phyloP scores from a whole-genome alignment of 2,888 invertebrate species.

The Clanis bilineata region DNA sequence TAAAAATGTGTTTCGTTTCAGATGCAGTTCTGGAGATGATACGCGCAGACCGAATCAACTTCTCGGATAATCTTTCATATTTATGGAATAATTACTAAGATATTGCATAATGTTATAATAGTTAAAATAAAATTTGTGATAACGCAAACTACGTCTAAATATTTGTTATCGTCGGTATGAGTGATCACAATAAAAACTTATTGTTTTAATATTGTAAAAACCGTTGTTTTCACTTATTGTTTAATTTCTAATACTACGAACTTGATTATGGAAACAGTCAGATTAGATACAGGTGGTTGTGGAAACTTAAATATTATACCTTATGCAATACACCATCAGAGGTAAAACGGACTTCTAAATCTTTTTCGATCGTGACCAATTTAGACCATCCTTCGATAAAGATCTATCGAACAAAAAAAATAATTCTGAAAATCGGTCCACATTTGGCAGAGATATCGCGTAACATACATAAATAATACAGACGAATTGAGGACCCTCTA shows the following conservation, averaged over 20 bases:
- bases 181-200: background rate
- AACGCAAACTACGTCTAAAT: background rate
- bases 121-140: background rate
- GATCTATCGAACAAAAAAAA: too few relatives aligned
- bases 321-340: too few relatives aligned
- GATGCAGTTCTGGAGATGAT: constrained; percentile 6
- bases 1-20: background rate
- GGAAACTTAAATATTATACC: background rate
- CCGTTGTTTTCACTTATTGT: background rate
- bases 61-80: background rate
- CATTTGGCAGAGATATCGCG: too few relatives aligned
- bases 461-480: too few relatives aligned
- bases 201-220: background rate
- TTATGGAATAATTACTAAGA: background rate
- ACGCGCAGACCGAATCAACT: background rate
- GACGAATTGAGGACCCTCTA: too few relatives aligned
- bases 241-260: background rate
- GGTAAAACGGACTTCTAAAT: too few relatives aligned
- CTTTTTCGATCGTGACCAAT: too few relatives aligned
- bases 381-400: too few relatives aligned
- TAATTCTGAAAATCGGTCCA: too few relatives aligned
- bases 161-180: background rate
- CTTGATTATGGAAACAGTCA: background rate
- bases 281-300: background rate
- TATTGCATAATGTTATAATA: background rate